Base-by-base conservation (phyloP, 2,113 vertebrate genomes). In the Pachyramphus minor region DNA sequence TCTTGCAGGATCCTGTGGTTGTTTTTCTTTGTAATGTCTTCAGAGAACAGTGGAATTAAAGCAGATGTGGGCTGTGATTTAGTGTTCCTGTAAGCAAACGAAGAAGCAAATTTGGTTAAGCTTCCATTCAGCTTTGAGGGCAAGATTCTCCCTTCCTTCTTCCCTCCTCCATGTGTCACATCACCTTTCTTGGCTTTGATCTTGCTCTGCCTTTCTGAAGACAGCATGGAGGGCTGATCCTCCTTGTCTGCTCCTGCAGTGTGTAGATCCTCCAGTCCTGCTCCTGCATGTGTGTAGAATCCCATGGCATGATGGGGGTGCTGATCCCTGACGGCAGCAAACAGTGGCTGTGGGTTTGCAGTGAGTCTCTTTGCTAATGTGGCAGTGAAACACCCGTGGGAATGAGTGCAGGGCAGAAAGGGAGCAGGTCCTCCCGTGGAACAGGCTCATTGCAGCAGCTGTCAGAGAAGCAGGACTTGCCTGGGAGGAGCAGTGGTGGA, bases 201-300 rank as follows among this genome's bases (percentile, higher is more conserved):
- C 81, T 79, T 25, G 31, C 47, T 4, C 12, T 39, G 11, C 14
- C 63, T 58, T 58, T n/a, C 24, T 73, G 64, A 12, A 87, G 76
- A 5, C 45, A 5, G 42, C 0, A 4, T 8, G 56, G 10, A 49
- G 55, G 24, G n/a, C 75, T 82, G 60, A 35, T 49, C 22, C 72
- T 64, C 18, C 58, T 20, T 9, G 24, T n/a, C n/a, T n/a, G n/a
- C n/a, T n/a, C n/a, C n/a, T n/a, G n/a, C n/a, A n/a, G n/a, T n/a
- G n/a, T n/a, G n/a, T n/a, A n/a, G n/a, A n/a, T n/a, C n/a, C n/a
- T n/a, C n/a, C 60, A 31, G 5, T 7, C 14, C 22, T 53, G 31
- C 33, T 58, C 39, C 67, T 64, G 44, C 27, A 1, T 1, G 23
- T 0, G 0, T 15, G 2, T 44, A 14, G 39, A 11, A 24, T 33